These are phyloP conservation scores for Rotaria sp. DNA, from an alignment of 2,888 invertebrate species.

Conservation along the genomic window DNA sequence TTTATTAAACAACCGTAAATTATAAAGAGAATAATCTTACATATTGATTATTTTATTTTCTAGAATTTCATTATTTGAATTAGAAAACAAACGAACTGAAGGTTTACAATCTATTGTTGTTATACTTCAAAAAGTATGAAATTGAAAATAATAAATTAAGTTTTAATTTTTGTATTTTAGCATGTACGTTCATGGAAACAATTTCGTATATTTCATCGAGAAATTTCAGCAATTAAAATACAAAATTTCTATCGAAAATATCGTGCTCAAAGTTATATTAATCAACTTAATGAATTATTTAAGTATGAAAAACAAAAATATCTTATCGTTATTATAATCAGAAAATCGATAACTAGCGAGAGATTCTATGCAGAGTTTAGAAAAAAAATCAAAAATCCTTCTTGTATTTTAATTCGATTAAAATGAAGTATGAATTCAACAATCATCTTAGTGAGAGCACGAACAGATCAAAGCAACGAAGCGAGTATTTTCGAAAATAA, in stretches of 20 bases:
- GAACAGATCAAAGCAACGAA: too few species aligned
- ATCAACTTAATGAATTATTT: conserved; percentile 5
- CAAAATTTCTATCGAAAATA: conserved; percentile 34
- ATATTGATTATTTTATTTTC: neutral
- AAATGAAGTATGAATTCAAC: too few species aligned
- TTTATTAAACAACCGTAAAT: conserved; percentile 88
- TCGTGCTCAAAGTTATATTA: conserved; percentile 4
- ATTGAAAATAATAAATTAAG: neutral
- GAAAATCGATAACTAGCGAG: conserved; percentile 44
- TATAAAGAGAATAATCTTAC: neutral
- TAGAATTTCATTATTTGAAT: conserved; percentile 63
- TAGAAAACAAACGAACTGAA: conserved; percentile 77
- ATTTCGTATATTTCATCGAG: neutral
- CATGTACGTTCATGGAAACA: neutral
- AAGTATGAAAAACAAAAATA: neutral
- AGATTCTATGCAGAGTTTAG: too few species aligned
- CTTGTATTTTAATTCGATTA: too few species aligned
- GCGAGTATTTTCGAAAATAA: too few species aligned
- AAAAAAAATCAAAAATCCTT: too few species aligned
- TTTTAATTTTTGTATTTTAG: neutral
- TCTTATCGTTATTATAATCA: neutral
- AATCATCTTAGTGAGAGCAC: too few species aligned
- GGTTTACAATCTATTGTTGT: conserved; percentile 83
- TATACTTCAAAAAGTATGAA: conserved; percentile 76
- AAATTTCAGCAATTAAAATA: conserved; percentile 35